A percentile compares a stretch with the other conserved stretches of the same genome.
These are phyloP conservation scores for Craniophora ligustri DNA, from an alignment of 2,888 invertebrate species.

Conservation along the genomic window DNA sequence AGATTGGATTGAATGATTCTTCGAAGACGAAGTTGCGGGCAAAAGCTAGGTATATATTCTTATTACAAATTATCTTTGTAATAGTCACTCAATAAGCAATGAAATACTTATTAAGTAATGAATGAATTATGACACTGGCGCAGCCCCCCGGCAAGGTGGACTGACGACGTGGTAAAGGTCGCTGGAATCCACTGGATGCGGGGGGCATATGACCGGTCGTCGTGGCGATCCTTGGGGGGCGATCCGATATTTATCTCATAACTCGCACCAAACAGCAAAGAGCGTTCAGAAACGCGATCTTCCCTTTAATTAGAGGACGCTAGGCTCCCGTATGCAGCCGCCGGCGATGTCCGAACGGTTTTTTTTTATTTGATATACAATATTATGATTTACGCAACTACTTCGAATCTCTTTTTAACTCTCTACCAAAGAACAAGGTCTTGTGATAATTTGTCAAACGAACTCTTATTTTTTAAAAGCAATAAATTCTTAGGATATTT, in stretches of 20 bases:
- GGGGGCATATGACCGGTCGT: too few species aligned
- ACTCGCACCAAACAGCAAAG: constrained; percentile 64
- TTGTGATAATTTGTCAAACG: constrained; percentile 12
- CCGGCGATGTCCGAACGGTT: constrained; percentile 64
- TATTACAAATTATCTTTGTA: too few species aligned
- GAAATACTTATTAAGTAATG: too few species aligned
- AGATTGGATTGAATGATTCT: too few species aligned
- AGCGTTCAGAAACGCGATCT: constrained; percentile 65
- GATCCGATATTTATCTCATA: constrained; percentile 2
- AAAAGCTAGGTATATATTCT: too few species aligned
- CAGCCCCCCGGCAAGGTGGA: too few species aligned
- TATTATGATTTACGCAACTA: constrained; percentile 56
- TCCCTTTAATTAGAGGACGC: constrained; percentile 70
- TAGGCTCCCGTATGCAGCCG: constrained; percentile 58
- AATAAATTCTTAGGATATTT: not conserved
- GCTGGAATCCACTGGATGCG: too few species aligned
- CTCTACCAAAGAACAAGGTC: constrained; percentile 34
- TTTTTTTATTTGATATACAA: constrained; percentile 72
- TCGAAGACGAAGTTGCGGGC: too few species aligned
- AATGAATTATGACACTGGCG: too few species aligned
- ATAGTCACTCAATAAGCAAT: too few species aligned
- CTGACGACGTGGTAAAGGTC: too few species aligned
- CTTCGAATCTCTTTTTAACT: constrained; percentile 10
- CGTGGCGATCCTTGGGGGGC: too few species aligned
- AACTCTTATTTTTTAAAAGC: constrained; percentile 9